Evolutionary conservation across 2,113 vertebrate genomes (phyloP).

Genomic region (Emydura subglobosa): DNA sequence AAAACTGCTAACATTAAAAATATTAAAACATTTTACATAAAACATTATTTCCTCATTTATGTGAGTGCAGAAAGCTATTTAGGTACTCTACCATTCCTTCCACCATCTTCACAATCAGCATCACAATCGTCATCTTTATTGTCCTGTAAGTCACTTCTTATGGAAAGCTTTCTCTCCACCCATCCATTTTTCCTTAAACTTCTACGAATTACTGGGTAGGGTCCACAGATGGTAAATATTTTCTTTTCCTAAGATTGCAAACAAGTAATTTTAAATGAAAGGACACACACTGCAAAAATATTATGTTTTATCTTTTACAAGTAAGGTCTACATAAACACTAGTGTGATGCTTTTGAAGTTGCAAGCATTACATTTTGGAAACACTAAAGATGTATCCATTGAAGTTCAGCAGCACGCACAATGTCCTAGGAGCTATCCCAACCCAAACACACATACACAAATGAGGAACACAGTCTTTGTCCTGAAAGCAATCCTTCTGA

Average conservation of each 20-base stretch:
- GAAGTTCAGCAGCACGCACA: neutral
- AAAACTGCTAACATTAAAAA: neutral
- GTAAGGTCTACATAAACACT: neutral
- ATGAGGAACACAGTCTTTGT: neutral
- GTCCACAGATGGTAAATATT: constrained; percentile 68
- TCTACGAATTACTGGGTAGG: constrained; percentile 56
- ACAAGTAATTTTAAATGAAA: neutral
- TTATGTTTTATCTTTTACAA: neutral
- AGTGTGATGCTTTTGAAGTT: neutral
- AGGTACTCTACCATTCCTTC: neutral
- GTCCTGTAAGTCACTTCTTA: neutral
- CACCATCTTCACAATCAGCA: neutral
- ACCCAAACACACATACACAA: neutral
- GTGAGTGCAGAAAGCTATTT: neutral
- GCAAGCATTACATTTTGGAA: neutral
- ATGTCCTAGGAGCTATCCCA: neutral
- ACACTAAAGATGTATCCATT: neutral
- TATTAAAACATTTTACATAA: neutral
- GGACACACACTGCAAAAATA: neutral
- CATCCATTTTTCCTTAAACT: constrained; percentile 67
- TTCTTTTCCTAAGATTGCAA: constrained; percentile 64
- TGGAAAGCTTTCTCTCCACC: constrained; percentile 68
- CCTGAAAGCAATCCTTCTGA: neutral
- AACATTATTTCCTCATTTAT: neutral
- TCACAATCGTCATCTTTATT: neutral